Conservation (phyloP, 2,888 invertebrate species). For the Cheilosia soror region DNA sequence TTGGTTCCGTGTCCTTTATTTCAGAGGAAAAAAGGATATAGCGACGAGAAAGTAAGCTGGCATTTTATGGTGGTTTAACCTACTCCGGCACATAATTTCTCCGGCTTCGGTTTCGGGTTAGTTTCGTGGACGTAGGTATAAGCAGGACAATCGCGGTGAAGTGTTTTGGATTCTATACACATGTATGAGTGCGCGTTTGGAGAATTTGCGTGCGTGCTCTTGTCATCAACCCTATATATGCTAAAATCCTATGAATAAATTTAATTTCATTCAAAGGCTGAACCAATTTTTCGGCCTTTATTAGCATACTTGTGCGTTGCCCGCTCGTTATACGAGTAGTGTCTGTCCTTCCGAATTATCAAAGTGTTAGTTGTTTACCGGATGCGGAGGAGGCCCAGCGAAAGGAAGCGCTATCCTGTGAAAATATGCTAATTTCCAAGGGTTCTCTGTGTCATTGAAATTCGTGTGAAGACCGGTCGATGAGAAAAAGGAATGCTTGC, state of each 20-base stretch:
- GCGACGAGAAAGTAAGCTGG: conserved; percentile 58
- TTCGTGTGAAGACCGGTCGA: conserved; percentile 51
- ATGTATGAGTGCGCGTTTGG: conserved; percentile 46
- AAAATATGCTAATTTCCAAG: conserved; percentile 63
- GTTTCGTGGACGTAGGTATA: conserved; percentile 40
- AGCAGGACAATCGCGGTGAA: conserved; percentile 46
- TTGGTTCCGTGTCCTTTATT: conserved; percentile 65
- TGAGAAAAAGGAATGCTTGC: conserved; percentile 45
- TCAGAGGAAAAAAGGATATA: conserved; percentile 52
- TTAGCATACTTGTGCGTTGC: conserved; percentile 10
- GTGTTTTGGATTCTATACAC: background rate
- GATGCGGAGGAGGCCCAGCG: conserved; percentile 16
- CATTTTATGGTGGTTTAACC: conserved; percentile 65
- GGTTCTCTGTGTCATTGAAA: conserved; percentile 40
- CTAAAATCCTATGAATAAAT: conserved; percentile 67
- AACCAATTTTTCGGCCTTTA: conserved; percentile 37
- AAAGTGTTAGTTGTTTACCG: conserved; percentile 50
- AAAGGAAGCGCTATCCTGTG: conserved; percentile 36
- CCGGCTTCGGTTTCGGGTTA: conserved; percentile 51
- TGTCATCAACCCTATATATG: conserved; percentile 25
- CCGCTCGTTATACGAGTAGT: conserved; percentile 7
- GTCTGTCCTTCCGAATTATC: conserved; percentile 34
- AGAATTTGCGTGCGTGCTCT: conserved; percentile 58
- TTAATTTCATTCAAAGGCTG: conserved; percentile 53
- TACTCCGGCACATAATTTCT: conserved; percentile 57